Evolutionary conservation across 1,140 invertebrate genomes (phyloP), one percentile per base, ranked within the genome.

Genomic region (Myzus persicae): DNA sequence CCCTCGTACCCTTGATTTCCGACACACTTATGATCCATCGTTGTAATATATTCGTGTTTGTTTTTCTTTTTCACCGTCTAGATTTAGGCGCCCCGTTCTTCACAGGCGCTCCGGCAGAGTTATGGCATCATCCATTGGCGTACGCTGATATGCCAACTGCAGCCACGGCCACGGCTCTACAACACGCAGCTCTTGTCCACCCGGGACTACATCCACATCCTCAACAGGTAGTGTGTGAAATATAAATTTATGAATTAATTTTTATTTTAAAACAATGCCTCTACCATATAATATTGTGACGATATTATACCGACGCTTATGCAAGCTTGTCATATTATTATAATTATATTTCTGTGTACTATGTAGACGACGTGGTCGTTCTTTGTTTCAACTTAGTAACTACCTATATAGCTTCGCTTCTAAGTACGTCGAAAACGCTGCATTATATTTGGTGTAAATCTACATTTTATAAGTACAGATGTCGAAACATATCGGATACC

Each of bases 51-150:
- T 6, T 81, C 0, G 20, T 84, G 9, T 42, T 87, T 46, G 48
- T 89, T 51, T 40, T 31, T 67, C 31, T 59, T 40, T 59, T 38
- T 42, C 38, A 18, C 11, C 51, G 26, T 96, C 93, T 96, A 98
- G 98, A 99, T 96, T 96, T 99, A 96, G 98, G 98, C 95, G 97
- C 97, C 94, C 98, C 98, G 93, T 99, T 99, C 97, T 99, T 99
- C 96, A 98, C 98, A 93, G 91, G 93, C 14, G 97, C 97, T 94
- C 97, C 97, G 95, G 98, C 98, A 91, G 98, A 99, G 96, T 96
- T 99, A 94, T 99, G 98, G 98, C 98, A 97, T 95, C 98, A 99
- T 96, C 98, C 98, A 94, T 96, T 99, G 95, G 97, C 98, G 93
- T 98, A 98, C 95, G 97, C 97, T 90, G 93, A 88, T 54, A 90